Evolutionary conservation across 2,888 invertebrate genomes (phyloP).

Genomic region (Troglohyphantes excavatus): DNA sequence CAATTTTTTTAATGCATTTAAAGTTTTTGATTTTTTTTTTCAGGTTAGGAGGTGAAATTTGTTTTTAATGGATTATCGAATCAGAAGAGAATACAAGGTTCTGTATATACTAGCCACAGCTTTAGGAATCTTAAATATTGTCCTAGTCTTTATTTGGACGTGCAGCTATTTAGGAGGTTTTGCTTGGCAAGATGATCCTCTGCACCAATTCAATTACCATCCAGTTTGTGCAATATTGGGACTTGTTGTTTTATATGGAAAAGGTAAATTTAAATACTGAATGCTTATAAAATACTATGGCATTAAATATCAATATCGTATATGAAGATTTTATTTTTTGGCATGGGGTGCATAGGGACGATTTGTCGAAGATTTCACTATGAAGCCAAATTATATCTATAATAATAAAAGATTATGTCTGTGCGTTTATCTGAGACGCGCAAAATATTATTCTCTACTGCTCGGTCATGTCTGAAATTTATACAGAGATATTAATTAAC

Average conservation of each 20-base stretch:
- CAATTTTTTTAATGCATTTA: too few relatives aligned
- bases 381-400: too few relatives aligned
- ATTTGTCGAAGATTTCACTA: too few relatives aligned
- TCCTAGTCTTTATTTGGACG: slow-evolving; percentile 87
- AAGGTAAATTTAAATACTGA: slow-evolving; percentile 87
- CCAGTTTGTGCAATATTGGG: slow-evolving; percentile 90
- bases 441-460: too few relatives aligned
- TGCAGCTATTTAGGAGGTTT: slow-evolving; percentile 86
- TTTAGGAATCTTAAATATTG: slow-evolving; percentile 84
- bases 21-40: background rate
- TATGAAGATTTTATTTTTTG: too few relatives aligned
- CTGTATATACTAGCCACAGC: slow-evolving; percentile 71
- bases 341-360: too few relatives aligned
- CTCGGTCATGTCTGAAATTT: too few relatives aligned
- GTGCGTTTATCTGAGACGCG: too few relatives aligned
- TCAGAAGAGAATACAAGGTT: slow-evolving; percentile 12
- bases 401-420: too few relatives aligned
- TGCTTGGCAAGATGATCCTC: slow-evolving; percentile 86
- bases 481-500: too few relatives aligned
- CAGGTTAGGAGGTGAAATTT: background rate
- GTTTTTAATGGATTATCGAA: slow-evolving; percentile 13
- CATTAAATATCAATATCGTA: too few relatives aligned
- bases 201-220: slow-evolving; percentile 91
- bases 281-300: too few relatives aligned
- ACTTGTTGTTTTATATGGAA: slow-evolving; percentile 90